Conservation (phyloP, 2,797 vertebrate genomes). For the Brotogeris chrysoptera region DNA sequence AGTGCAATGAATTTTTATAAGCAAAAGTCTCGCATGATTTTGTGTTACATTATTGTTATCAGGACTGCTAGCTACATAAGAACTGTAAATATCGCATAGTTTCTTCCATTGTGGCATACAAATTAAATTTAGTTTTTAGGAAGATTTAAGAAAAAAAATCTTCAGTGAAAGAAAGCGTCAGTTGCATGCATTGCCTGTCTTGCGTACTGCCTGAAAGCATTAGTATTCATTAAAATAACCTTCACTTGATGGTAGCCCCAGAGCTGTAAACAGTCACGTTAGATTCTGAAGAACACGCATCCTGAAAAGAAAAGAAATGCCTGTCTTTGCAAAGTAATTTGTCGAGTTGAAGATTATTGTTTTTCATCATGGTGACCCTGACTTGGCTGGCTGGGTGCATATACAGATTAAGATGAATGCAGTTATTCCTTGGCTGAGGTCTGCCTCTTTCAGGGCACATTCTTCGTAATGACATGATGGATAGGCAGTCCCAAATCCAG, state of each 20-base stretch:
- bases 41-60: neutral
- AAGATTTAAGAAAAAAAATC: slow-evolving; percentile 57
- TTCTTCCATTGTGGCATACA: neutral
- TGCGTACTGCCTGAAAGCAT: slow-evolving; percentile 82
- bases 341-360: slow-evolving; percentile 99
- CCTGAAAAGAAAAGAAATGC: slow-evolving; percentile 82
- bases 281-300: slow-evolving; percentile 79
- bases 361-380: slow-evolving; percentile 99
- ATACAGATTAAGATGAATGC: slow-evolving; percentile 99
- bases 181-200: slow-evolving; percentile 80
- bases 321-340: slow-evolving; percentile 99
- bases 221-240: slow-evolving; percentile 97
- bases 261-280: slow-evolving; percentile 92
- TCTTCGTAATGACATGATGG: slow-evolving; percentile 99
- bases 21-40: neutral
- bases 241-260: slow-evolving; percentile 89
- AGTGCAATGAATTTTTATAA: neutral
- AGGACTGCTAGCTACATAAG: neutral
- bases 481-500: slow-evolving; percentile 99
- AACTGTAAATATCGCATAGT: neutral
- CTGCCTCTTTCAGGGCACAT: slow-evolving; percentile 99
- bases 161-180: slow-evolving; percentile 71
- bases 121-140: slow-evolving; percentile 49
- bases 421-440: slow-evolving; percentile 99
- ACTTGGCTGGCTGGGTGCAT: slow-evolving; percentile 98